Percentiles rank a stretch among this genome's conserved stretches.
Evolutionary conservation across 2,797 vertebrate genomes (phyloP).

Genomic region (Pelobates cultripes): DNA sequence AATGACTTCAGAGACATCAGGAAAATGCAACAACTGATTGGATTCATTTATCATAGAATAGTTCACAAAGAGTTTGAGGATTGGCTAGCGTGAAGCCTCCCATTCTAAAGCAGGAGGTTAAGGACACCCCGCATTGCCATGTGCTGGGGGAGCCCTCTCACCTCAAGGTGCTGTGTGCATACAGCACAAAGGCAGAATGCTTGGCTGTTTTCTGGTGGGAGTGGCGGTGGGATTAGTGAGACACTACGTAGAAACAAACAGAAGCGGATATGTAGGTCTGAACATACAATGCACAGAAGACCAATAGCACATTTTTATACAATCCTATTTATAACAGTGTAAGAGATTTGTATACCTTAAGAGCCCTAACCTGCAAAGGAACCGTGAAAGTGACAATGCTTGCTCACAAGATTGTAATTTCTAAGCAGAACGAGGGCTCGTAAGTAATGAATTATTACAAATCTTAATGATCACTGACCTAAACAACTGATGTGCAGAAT

Average conservation of each 20-base stretch:
- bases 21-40: conserved; percentile 36
- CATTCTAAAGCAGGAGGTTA: conserved; percentile 1
- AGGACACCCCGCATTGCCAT: not conserved
- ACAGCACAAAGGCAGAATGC: conserved; percentile 12
- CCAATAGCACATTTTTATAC: not conserved
- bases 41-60: not conserved
- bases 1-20: conserved; percentile 69
- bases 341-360: not conserved
- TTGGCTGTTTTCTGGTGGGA: not conserved
- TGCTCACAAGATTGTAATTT: too few relatives aligned
- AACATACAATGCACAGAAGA: not conserved
- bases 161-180: conserved; percentile 17
- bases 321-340: not conserved
- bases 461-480: too few relatives aligned
- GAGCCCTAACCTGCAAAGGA: too few relatives aligned
- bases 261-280: not conserved
- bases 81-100: not conserved
- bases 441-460: too few relatives aligned
- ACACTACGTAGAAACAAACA: not conserved
- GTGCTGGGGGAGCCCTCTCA: not conserved
- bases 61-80: conserved; percentile 7
- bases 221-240: not conserved
- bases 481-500: too few relatives aligned
- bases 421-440: too few relatives aligned
- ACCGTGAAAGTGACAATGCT: too few relatives aligned